Base-by-base conservation (phyloP, 1,140 invertebrate genomes). In the Drosophila littoralis region DNA sequence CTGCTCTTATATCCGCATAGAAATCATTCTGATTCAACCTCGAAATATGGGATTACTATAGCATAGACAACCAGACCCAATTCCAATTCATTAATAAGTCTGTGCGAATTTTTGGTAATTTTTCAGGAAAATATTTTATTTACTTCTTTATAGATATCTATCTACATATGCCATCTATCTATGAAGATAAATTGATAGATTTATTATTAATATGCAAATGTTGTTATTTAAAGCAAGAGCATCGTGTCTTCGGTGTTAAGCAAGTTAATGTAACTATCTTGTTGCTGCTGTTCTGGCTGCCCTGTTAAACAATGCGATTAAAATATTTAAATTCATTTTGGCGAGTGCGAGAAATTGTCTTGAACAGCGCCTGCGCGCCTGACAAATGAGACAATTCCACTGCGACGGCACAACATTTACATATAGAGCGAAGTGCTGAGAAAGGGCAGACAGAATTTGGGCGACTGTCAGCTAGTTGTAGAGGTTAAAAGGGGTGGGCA, bases 291-390 rank as follows among this genome's bases (percentile, higher is more conserved):
- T 38, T 60, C 28, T 57, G 43, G 28, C 60, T 46, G 65, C 17
- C 8, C 48, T 50, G 66, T 77, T 68, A 57, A 78, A 67, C 68
- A 86, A 86, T 80, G 66, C 84, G 80, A 84, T 88, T 89, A 90
- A 89, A 89, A 89, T 89, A 88, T 88, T 88, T 89, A 84, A 88
- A 88, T 88, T 82, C 80, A 54, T 12, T 64, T 81, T 58, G 67
- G 69, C 63, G 80, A 77, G 77, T 68, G 72, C 77, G 67, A 73
- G 68, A 84, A 78, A 85, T 75, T 76, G 74, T 70, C 46, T 59
- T 55, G 48, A 70, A 40, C 63, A 61, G 80, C 84, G 84, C 80
- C 77, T 89, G 84, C 84, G 85, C 74, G 74, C 69, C 80, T 84
- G 63, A 88, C 80, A 84, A 88, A 89, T 88, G 81, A 78, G 80